Conservation (phyloP, 1,140 invertebrate species). For the Oreohelix idahoensis region DNA sequence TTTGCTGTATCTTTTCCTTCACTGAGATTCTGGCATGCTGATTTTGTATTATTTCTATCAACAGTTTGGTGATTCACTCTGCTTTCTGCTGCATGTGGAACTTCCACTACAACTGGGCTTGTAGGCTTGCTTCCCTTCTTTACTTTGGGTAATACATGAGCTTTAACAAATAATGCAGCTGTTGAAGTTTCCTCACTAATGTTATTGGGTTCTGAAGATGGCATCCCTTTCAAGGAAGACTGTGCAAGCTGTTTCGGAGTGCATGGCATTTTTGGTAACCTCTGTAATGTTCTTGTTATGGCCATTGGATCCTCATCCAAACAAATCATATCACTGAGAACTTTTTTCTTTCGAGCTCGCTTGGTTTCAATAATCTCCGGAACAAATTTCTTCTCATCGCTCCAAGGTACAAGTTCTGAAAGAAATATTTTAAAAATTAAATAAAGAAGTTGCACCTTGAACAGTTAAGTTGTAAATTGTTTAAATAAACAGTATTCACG, state of each 20-base stretch:
- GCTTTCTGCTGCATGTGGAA: neutral
- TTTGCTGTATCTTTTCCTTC: neutral
- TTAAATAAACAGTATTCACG: too few relatives aligned
- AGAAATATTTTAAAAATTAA: neutral
- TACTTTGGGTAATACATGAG: neutral
- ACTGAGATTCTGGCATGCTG: neutral
- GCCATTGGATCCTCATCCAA: slow-evolving; percentile 37
- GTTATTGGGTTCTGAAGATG: neutral
- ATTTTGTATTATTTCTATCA: neutral
- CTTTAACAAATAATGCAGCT: neutral
- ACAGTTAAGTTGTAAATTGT: too few relatives aligned
- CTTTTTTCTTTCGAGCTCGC: slow-evolving; percentile 43
- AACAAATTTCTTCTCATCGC: slow-evolving; percentile 39
- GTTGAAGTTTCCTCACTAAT: neutral
- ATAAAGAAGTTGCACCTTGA: too few relatives aligned
- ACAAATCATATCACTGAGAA: slow-evolving; percentile 42
- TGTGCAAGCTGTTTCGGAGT: slow-evolving; percentile 12
- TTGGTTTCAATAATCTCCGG: slow-evolving; percentile 41
- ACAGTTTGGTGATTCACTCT: neutral
- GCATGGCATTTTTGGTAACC: slow-evolving; percentile 22
- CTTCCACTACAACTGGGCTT: neutral
- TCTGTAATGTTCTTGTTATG: slow-evolving; percentile 17
- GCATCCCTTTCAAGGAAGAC: neutral
- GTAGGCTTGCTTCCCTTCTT: neutral
- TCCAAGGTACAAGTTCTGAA: slow-evolving; percentile 37